Conservation (phyloP, 2,888 invertebrate genomes). For the Caenorhabditis doughertyi region DNA sequence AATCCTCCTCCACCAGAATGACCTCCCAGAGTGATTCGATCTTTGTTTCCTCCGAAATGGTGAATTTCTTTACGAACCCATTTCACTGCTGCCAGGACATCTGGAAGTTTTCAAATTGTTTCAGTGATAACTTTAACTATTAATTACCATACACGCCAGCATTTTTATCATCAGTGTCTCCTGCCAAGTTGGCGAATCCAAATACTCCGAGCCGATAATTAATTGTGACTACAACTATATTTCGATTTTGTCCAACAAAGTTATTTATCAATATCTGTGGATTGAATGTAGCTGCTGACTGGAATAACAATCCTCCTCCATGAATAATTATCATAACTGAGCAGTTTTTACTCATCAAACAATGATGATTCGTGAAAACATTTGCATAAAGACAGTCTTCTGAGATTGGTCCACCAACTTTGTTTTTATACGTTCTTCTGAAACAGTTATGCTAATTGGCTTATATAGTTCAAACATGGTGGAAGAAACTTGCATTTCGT, state of each 20-base stretch:
- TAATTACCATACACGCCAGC: constrained; percentile 47
- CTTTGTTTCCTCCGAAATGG: constrained; percentile 57
- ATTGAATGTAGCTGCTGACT: constrained; percentile 55
- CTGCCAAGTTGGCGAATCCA: constrained; percentile 56
- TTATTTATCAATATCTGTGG: constrained; percentile 62
- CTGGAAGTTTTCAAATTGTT: constrained; percentile 5
- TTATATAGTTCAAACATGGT: too few species aligned
- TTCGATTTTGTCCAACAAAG: constrained; percentile 65
- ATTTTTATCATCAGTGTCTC: constrained; percentile 41
- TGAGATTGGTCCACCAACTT: constrained; percentile 51
- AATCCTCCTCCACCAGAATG: constrained; percentile 63
- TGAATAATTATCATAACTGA: constrained; percentile 62
- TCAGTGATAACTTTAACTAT: neutral
- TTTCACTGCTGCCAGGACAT: constrained; percentile 36
- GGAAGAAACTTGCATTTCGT: too few species aligned
- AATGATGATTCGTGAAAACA: constrained; percentile 64
- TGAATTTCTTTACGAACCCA: constrained; percentile 58
- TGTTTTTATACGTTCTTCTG: constrained; percentile 55
- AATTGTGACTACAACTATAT: constrained; percentile 61
- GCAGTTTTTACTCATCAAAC: constrained; percentile 56
- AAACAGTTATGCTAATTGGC: too few species aligned
- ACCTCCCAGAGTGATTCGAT: constrained; percentile 60
- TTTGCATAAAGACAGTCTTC: constrained; percentile 67
- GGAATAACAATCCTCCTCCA: constrained; percentile 54
- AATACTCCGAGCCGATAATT: constrained; percentile 62